Evolutionary conservation across 2,113 vertebrate genomes (phyloP), one percentile per base, ranked within the genome.

Genomic region (Anolis sagrei): DNA sequence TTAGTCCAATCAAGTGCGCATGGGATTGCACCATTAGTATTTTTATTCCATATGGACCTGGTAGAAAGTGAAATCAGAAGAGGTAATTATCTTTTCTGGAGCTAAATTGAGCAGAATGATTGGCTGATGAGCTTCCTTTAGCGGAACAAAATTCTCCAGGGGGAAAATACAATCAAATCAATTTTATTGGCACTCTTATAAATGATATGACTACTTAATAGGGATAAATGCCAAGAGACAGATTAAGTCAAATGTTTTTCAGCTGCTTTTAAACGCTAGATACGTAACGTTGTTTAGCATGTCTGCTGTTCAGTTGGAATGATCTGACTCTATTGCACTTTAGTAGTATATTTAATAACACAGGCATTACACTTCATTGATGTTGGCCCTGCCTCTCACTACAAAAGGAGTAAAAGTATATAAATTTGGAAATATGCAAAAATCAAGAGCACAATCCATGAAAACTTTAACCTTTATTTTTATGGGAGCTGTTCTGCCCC

Each of bases 101-200:
- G 70, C 58, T 86, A 86, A 86, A 86, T 86, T 73, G 70, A 86
- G 78, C 84, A 86, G 84, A 86, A 86, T 86, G 84, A 80, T 86
- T 86, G 84, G 84, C 77, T 86, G 84, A 81, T 74, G 77, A 69
- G 69, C 72, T 81, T 86, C 84, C 80, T 80, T 75, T 86, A 80
- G 78, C 32, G 39, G 78, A 86, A 86, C 69, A 80, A 86, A 86
- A 86, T 80, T 86, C 77, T 86, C 78, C 77, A 66, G 39, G 78
- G 78, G 84, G 84, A 36, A 81, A 66, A 86, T 86, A 86, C 78
- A 86, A 86, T 86, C 84, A 86, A 86, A 86, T 86, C 84, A 74
- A 81, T 86, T 86, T 86, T 81, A 81, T 86, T 80, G 77, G 69
- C 84, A 64, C 77, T 49, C 39, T 86, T 86, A 80, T 86, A 81